phyloP scores from a whole-genome alignment of 2,888 invertebrate genomes.

The Odontomyia ornata region DNA sequence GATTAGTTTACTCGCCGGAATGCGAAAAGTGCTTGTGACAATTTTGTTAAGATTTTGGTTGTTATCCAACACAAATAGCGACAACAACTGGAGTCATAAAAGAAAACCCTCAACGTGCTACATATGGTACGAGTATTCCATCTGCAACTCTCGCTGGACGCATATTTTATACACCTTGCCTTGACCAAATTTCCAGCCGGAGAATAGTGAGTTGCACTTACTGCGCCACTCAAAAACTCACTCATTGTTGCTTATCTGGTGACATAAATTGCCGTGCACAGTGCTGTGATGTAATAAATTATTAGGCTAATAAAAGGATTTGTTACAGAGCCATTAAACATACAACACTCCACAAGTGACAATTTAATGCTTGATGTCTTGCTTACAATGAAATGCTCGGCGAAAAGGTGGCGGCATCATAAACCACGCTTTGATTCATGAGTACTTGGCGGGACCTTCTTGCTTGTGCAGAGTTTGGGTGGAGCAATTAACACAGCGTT shows the following conservation, averaged over 20 bases:
- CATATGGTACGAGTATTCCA: too few species aligned
- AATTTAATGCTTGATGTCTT: conserved; percentile 30
- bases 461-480: background rate
- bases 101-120: conserved; percentile 15
- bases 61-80: conserved; percentile 2
- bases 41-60: background rate
- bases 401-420: background rate
- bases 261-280: conserved; percentile 26
- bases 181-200: conserved; percentile 30
- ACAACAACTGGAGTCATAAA: conserved; percentile 17
- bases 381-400: background rate
- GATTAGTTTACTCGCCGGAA: background rate
- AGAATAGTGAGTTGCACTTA: conserved; percentile 14
- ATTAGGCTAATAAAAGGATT: conserved; percentile 39
- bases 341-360: conserved; percentile 16
- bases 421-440: background rate
- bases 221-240: background rate
- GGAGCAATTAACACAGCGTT: background rate
- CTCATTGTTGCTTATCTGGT: conserved; percentile 25
- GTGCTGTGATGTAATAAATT: conserved; percentile 25
- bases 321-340: conserved; percentile 24
- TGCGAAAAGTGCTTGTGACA: conserved; percentile 29
- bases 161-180: conserved; percentile 27
- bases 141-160: conserved; percentile 17
- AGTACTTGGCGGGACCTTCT: background rate